Conservation (phyloP, 2,888 invertebrate genomes). For the Acrocyrtus sp. region DNA sequence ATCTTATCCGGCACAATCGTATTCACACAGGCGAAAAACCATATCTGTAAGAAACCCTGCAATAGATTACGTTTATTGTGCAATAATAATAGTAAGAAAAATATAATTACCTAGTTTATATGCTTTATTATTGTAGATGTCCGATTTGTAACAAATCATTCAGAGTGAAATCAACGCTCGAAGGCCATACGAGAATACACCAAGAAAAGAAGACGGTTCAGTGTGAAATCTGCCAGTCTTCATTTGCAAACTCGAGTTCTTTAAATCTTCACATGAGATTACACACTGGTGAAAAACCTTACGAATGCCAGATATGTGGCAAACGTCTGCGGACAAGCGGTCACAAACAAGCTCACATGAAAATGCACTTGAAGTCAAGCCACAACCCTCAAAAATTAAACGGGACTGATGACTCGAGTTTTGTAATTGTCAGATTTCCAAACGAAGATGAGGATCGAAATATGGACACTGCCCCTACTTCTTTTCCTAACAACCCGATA, state of each 20-base stretch:
- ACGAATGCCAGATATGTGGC: constrained; percentile 85
- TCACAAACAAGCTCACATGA: constrained; percentile 74
- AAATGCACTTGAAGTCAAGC: constrained; percentile 68
- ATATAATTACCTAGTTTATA: not conserved
- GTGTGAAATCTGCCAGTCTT: constrained; percentile 73
- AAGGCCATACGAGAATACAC: constrained; percentile 73
- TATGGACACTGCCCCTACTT: too few relatives aligned
- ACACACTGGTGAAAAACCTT: constrained; percentile 86
- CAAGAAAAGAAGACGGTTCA: constrained; percentile 70
- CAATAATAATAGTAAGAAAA: not conserved
- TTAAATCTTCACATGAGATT: constrained; percentile 81
- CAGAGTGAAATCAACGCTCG: constrained; percentile 75
- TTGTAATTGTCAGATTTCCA: not conserved
- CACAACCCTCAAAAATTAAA: not conserved
- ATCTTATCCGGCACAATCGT: constrained; percentile 68
- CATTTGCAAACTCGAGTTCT: constrained; percentile 75
- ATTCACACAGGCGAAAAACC: constrained; percentile 68
- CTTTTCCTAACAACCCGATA: too few relatives aligned
- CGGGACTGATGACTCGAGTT: not conserved
- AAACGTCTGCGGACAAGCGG: constrained; percentile 75
- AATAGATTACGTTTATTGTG: not conserved
- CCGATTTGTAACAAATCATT: constrained; percentile 66
- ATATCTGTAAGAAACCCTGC: constrained; percentile 56
- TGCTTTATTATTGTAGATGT: constrained; percentile 45
- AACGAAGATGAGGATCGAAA: not conserved